These are phyloP conservation scores for Sminthurides aquaticus DNA, from an alignment of 2,888 invertebrate species.

Conservation along the genomic window DNA sequence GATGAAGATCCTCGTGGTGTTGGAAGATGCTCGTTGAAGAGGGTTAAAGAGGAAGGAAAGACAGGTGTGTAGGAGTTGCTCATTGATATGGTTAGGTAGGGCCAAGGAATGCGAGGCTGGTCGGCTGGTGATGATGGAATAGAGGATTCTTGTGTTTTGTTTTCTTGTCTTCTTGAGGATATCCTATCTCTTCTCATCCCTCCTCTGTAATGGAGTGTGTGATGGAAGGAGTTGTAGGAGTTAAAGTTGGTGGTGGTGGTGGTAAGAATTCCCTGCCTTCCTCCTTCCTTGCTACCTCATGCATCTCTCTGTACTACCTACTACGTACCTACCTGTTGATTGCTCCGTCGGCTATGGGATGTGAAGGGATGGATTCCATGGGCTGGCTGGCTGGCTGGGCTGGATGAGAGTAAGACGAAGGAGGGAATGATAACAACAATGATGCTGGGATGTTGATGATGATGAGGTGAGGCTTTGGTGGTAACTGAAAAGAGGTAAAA, in stretches of 20 bases:
- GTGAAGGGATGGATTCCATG: neutral
- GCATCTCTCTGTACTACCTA: neutral
- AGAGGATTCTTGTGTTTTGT: neutral
- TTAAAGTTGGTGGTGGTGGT: no score
- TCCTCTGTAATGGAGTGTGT: no score
- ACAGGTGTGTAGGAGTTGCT: neutral
- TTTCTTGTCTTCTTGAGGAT: no score
- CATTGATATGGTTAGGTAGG: neutral
- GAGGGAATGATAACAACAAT: neutral
- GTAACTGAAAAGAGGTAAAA: slow-evolving; percentile 10
- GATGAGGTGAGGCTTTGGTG: neutral
- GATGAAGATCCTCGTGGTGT: neutral
- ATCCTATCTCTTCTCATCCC: no score
- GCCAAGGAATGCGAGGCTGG: no score
- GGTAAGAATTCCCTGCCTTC: no score
- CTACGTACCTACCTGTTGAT: slow-evolving; percentile 6
- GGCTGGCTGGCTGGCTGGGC: neutral
- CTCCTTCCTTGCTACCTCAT: no score
- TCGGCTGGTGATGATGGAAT: no score
- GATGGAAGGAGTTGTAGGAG: no score
- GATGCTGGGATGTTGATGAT: neutral
- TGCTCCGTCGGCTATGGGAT: neutral
- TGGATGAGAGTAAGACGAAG: neutral
- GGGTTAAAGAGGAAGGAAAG: neutral
- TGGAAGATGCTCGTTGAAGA: no score